These are phyloP conservation scores for Vicugna pacos DNA, from an alignment of 2,113 vertebrate species.

Conservation along the genomic window DNA sequence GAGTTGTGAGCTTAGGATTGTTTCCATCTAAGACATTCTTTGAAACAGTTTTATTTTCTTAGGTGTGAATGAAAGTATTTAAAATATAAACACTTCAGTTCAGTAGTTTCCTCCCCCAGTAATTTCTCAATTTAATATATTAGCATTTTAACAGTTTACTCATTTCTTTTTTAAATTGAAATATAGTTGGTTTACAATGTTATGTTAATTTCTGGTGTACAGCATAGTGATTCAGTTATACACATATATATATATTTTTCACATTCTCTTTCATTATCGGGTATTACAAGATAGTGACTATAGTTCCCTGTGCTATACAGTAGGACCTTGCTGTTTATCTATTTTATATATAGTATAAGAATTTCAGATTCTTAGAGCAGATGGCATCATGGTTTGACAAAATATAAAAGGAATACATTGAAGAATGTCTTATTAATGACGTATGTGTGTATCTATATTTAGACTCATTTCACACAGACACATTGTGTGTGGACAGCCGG, in stretches of 20 bases:
- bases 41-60: slow-evolving; percentile 50
- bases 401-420: not conserved
- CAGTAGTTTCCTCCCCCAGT: not conserved
- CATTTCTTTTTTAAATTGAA: too few relatives aligned
- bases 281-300: too few relatives aligned
- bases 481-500: not conserved
- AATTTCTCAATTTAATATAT: slow-evolving; percentile 50
- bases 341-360: too few relatives aligned
- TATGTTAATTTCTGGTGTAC: too few relatives aligned
- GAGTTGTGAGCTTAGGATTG: not conserved
- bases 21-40: slow-evolving; percentile 55
- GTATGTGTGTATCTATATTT: not conserved
- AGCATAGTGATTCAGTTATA: too few relatives aligned
- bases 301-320: too few relatives aligned
- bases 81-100: slow-evolving; percentile 61
- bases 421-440: slow-evolving; percentile 25
- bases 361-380: not conserved
- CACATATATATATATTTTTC: too few relatives aligned
- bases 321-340: too few relatives aligned
- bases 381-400: slow-evolving; percentile 25
- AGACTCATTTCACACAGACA: not conserved
- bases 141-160: too few relatives aligned
- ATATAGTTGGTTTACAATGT: too few relatives aligned
- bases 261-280: too few relatives aligned
- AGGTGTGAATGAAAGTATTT: slow-evolving; percentile 62